phyloP scores from a whole-genome alignment of 1,140 invertebrate genomes.

The Microplitis mediator region DNA sequence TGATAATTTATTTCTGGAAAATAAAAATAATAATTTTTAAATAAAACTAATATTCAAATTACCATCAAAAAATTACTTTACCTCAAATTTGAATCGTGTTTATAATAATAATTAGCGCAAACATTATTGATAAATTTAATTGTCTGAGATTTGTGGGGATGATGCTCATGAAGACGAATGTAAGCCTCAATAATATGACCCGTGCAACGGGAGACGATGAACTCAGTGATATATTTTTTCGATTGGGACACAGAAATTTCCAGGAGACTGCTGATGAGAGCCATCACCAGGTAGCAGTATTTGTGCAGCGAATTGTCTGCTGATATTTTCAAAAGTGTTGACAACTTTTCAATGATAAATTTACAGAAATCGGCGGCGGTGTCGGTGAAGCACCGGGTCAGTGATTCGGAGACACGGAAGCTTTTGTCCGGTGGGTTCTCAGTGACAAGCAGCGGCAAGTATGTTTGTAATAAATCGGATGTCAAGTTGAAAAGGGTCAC shows the following conservation, averaged over 20 bases:
- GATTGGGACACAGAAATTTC: constrained; percentile 30
- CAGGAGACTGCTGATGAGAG: constrained; percentile 45
- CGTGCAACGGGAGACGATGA: constrained; percentile 47
- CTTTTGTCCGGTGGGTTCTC: constrained; percentile 18
- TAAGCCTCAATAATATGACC: constrained; percentile 47
- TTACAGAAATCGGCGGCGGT: constrained; percentile 42
- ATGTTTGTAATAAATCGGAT: constrained; percentile 52
- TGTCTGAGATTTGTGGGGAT: constrained; percentile 52
- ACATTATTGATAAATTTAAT: constrained; percentile 46
- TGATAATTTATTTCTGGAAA: not conserved
- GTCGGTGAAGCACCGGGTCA: constrained; percentile 51
- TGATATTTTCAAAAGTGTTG: constrained; percentile 45
- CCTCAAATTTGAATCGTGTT: constrained; percentile 39
- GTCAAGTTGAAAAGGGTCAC: constrained; percentile 48
- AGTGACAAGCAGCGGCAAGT: constrained; percentile 51
- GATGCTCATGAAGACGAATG: constrained; percentile 50
- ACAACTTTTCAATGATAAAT: constrained; percentile 47
- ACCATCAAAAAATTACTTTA: constrained; percentile 15
- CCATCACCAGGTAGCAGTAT: constrained; percentile 52
- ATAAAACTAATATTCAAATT: not conserved
- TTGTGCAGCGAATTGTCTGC: constrained; percentile 49
- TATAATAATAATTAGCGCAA: constrained; percentile 45
- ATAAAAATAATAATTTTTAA: not conserved
- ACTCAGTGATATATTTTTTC: constrained; percentile 37
- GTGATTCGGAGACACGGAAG: constrained; percentile 44